Percentiles rank a stretch among this genome's conserved stretches.
Conservation (phyloP, 2,797 vertebrate genomes). For the Dermochelys coriacea region DNA sequence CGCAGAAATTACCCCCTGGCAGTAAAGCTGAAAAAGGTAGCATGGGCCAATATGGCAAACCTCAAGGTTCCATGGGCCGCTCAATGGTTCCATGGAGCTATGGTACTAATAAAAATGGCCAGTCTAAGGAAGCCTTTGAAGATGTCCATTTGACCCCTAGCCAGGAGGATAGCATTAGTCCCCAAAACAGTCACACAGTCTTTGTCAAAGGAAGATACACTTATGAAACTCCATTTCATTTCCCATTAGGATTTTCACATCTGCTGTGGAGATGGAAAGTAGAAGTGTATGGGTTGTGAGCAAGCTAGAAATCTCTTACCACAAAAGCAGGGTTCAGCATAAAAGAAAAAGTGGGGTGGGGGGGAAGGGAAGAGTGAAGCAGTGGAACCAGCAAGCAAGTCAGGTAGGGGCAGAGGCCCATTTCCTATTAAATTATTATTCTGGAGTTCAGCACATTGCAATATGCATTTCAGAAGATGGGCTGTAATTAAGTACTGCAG, state of each 20-base stretch:
- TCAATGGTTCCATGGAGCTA: neutral
- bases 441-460: neutral
- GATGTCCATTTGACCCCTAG: neutral
- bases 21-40: neutral
- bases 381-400: neutral
- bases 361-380: neutral
- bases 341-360: neutral
- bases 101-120: neutral
- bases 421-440: neutral
- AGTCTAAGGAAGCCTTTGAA: neutral
- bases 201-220: neutral
- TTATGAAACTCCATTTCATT: neutral
- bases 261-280: neutral
- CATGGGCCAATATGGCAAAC: neutral
- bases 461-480: neutral
- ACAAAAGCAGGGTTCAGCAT: neutral
- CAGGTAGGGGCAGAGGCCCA: neutral
- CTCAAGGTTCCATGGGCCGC: neutral
- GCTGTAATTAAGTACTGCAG: neutral
- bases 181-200: accelerated
- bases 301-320: neutral
- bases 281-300: neutral
- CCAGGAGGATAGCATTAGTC: neutral
- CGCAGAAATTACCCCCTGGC: neutral
- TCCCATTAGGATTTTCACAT: neutral